These are phyloP conservation scores for Takifugu flavidus DNA, from an alignment of 2,113 vertebrate genomes.

Conservation along the genomic window DNA sequence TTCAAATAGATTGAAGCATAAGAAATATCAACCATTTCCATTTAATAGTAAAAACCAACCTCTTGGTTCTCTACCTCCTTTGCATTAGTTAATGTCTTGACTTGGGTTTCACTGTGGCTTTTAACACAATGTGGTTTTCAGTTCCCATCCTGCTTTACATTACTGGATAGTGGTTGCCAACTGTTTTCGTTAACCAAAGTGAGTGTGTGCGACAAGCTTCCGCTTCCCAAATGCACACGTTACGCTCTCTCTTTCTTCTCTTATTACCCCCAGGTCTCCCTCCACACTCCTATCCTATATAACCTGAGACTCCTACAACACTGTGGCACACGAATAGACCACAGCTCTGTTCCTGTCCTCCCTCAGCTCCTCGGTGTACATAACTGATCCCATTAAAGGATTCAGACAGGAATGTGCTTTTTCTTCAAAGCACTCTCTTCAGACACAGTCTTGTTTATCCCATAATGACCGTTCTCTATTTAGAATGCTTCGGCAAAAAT, in stretches of 20 bases:
- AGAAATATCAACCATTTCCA: background rate
- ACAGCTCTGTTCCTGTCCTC: slow-evolving; percentile 3
- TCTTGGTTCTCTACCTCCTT: background rate
- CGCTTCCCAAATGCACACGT: background rate
- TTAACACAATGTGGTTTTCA: slow-evolving; percentile 23
- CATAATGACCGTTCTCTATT: background rate
- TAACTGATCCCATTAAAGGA: too few relatives aligned
- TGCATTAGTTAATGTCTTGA: slow-evolving; percentile 4
- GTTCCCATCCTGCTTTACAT: slow-evolving; percentile 13
- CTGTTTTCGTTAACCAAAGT: slow-evolving; percentile 4
- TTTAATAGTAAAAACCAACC: background rate
- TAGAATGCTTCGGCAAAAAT: too few relatives aligned
- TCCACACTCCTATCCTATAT: slow-evolving; percentile 10
- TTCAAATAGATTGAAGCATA: background rate
- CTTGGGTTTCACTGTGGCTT: slow-evolving; percentile 39
- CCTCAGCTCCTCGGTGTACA: background rate
- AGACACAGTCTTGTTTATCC: too few relatives aligned
- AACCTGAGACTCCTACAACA: slow-evolving; percentile 25
- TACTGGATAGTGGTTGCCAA: background rate
- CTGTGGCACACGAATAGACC: slow-evolving; percentile 9
- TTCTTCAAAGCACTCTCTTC: slow-evolving; percentile 22
- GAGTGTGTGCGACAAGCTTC: slow-evolving; percentile 1
- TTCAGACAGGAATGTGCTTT: slow-evolving; percentile 20
- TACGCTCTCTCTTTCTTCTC: background rate
- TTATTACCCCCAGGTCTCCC: slow-evolving; percentile 8